Conservation (phyloP, 1,140 invertebrate species). For the Periplaneta americana region DNA sequence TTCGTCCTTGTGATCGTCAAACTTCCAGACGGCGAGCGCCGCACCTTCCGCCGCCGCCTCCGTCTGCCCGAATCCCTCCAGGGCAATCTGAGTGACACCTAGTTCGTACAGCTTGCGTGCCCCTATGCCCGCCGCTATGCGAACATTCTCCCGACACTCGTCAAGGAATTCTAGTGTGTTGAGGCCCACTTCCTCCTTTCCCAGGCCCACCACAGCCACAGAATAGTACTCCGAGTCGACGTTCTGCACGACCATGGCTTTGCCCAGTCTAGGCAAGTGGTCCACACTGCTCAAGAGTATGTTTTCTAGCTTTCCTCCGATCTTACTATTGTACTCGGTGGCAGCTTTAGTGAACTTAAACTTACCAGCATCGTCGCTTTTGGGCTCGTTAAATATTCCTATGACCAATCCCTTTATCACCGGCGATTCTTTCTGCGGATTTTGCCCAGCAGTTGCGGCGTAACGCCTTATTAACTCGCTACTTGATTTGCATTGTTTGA, state of each 20-base stretch:
- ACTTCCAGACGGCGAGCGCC: constrained; percentile 53
- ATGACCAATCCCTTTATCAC: too few species aligned
- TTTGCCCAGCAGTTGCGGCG: too few species aligned
- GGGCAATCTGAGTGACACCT: constrained; percentile 50
- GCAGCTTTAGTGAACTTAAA: too few species aligned
- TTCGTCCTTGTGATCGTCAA: constrained; percentile 55
- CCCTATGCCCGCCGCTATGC: constrained; percentile 52
- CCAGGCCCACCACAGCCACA: constrained; percentile 63
- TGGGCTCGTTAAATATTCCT: too few species aligned
- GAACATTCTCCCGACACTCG: constrained; percentile 59
- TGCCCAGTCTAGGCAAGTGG: constrained; percentile 33
- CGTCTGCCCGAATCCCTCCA: constrained; percentile 65
- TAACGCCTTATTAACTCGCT: too few species aligned
- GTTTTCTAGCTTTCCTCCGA: too few species aligned
- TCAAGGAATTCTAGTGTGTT: constrained; percentile 61
- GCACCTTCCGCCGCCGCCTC: constrained; percentile 71
- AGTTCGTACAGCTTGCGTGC: constrained; percentile 49
- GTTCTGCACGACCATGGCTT: constrained; percentile 52
- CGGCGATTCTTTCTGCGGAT: too few species aligned
- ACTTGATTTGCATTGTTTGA: too few species aligned
- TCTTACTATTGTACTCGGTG: too few species aligned
- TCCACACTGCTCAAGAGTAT: too few species aligned
- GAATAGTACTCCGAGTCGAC: constrained; percentile 54
- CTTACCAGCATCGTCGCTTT: too few species aligned
- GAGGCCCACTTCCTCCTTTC: constrained; percentile 52